These are phyloP conservation scores for Synanthedon formicaeformis DNA, from an alignment of 2,888 invertebrate species.

Conservation along the genomic window DNA sequence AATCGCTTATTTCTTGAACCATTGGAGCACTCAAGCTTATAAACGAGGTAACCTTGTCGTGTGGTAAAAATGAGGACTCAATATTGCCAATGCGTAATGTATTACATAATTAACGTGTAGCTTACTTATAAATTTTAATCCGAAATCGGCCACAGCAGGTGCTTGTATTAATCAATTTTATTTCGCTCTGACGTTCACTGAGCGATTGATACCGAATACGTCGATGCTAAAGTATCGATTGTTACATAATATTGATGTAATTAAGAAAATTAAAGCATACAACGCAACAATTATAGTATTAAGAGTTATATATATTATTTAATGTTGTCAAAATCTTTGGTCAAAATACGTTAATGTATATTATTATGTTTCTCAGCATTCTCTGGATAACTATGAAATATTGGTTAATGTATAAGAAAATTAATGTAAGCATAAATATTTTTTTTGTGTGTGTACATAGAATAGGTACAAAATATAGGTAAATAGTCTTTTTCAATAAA, in stretches of 20 bases:
- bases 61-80: constrained; percentile 2
- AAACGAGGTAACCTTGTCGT: constrained; percentile 6
- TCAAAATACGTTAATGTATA: too few relatives aligned
- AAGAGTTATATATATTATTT: too few relatives aligned
- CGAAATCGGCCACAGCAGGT: not conserved
- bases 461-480: too few relatives aligned
- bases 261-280: too few relatives aligned
- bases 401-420: too few relatives aligned
- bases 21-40: not conserved
- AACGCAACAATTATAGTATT: too few relatives aligned
- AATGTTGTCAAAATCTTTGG: too few relatives aligned
- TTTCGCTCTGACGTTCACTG: not conserved
- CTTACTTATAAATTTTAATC: not conserved
- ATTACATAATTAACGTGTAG: not conserved
- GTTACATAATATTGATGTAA: too few relatives aligned
- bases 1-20: not conserved
- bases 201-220: not conserved
- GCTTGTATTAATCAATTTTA: not conserved
- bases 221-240: not conserved
- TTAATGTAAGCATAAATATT: too few relatives aligned
- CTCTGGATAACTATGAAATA: too few relatives aligned
- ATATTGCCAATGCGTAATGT: constrained; percentile 2
- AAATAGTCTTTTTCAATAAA: constrained; percentile 26
- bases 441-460: too few relatives aligned
- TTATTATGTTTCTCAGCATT: too few relatives aligned